Conservation (phyloP, 2,113 vertebrate genomes). For the Isurus oxyrinchus region DNA sequence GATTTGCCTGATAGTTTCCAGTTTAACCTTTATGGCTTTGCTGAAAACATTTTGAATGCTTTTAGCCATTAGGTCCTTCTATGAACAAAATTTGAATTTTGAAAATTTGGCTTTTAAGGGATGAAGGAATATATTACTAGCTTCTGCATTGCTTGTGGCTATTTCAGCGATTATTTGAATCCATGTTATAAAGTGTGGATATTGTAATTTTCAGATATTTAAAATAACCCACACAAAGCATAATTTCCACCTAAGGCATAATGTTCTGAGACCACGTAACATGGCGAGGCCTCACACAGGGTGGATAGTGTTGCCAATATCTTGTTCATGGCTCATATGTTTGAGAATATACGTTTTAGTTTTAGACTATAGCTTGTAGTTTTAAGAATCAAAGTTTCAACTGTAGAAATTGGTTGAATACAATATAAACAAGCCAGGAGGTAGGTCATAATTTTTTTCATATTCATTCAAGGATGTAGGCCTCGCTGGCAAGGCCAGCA, state of each 20-base stretch:
- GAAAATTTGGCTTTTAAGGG: neutral
- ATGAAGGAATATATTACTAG: neutral
- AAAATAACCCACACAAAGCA: neutral
- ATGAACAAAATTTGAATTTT: neutral
- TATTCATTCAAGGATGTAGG: too few species aligned
- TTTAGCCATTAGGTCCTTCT: neutral
- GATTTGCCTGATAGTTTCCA: too few species aligned
- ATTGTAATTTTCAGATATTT: neutral
- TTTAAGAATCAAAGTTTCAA: too few species aligned
- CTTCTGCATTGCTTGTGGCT: neutral
- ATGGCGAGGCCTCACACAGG: neutral
- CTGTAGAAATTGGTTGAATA: too few species aligned
- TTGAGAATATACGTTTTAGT: too few species aligned
- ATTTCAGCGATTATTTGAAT: neutral
- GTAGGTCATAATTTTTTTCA: too few species aligned
- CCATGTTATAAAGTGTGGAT: neutral
- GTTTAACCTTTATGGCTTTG: neutral
- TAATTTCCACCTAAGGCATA: neutral
- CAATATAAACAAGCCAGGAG: too few species aligned
- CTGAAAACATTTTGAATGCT: neutral
- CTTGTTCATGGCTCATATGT: too few species aligned
- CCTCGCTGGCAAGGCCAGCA: too few species aligned
- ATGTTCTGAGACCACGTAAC: neutral
- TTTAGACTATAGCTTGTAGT: too few species aligned
- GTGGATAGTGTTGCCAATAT: too few species aligned